phyloP scores from a whole-genome alignment of 2,888 invertebrate species.

The Trichogramma evanescens region DNA sequence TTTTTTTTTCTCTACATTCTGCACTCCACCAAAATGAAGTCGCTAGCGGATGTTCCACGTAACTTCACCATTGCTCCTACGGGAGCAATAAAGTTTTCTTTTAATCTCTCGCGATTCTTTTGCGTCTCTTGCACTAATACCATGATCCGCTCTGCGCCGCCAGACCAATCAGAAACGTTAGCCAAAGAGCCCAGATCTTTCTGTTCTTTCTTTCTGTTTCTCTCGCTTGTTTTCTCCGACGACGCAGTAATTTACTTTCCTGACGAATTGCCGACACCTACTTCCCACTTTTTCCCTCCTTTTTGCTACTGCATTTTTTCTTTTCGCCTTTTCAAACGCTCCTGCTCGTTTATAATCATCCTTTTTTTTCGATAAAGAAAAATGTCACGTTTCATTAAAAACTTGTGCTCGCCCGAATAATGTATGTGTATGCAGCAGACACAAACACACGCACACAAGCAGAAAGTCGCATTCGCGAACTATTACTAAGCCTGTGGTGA shows the following conservation, averaged over 20 bases:
- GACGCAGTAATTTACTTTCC: conserved; percentile 21
- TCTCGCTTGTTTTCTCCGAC: conserved; percentile 15
- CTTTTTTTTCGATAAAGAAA: conserved; percentile 9
- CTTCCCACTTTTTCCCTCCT: conserved; percentile 4
- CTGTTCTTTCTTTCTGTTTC: not conserved
- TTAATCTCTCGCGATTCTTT: no score
- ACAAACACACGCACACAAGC: not conserved
- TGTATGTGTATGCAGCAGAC: not conserved
- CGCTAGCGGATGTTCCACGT: not conserved
- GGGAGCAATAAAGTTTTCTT: conserved; percentile 21
- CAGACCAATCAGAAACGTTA: conserved; percentile 15
- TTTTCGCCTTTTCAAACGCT: not conserved
- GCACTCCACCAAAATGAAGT: conserved; percentile 6
- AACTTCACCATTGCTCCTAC: not conserved
- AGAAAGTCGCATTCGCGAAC: no score
- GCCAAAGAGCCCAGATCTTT: not conserved
- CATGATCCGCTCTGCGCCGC: conserved; percentile 11
- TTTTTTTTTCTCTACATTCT: no score
- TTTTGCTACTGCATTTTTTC: not conserved
- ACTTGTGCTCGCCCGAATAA: not conserved
- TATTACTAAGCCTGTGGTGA: not conserved
- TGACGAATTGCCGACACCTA: conserved; percentile 18
- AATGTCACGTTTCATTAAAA: conserved; percentile 22
- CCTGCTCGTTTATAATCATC: not conserved
- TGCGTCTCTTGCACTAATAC: no score